phyloP scores from a whole-genome alignment of 2,113 vertebrate species.

The Amphiprion percula region DNA sequence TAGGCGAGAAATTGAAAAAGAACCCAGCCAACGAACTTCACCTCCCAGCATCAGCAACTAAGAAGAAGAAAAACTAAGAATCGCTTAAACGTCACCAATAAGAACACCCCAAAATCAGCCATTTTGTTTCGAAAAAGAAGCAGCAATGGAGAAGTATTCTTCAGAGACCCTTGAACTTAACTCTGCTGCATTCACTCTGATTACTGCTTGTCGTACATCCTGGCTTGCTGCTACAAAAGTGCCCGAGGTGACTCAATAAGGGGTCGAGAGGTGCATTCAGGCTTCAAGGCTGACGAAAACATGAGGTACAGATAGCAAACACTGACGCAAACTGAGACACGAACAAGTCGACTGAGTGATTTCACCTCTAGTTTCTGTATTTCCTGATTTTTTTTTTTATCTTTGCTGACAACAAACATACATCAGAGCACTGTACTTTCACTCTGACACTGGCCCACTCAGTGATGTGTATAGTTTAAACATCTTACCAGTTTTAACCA shows the following conservation, averaged over 20 bases:
- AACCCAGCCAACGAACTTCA: not conserved
- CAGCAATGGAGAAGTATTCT: not conserved
- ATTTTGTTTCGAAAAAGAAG: not conserved
- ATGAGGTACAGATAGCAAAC: not conserved
- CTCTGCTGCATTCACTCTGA: conserved; percentile 15
- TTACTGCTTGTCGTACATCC: conserved; percentile 9
- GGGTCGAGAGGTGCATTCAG: not conserved
- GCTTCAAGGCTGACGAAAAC: too few species aligned
- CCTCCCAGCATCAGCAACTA: not conserved
- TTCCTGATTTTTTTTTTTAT: too few species aligned
- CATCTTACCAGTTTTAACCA: too few species aligned
- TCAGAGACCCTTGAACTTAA: conserved; percentile 5
- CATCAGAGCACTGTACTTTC: too few species aligned
- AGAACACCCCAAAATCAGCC: not conserved
- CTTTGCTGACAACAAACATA: too few species aligned
- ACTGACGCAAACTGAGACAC: too few species aligned
- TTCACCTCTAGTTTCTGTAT: too few species aligned
- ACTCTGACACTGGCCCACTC: too few species aligned
- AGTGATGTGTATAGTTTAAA: too few species aligned
- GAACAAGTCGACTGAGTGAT: too few species aligned
- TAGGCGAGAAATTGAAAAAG: not conserved
- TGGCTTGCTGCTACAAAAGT: not conserved
- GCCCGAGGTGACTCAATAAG: not conserved
- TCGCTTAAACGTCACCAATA: not conserved
- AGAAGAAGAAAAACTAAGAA: not conserved